Conservation (phyloP, 2,888 invertebrate species). For the Platerodrilus igneus region DNA sequence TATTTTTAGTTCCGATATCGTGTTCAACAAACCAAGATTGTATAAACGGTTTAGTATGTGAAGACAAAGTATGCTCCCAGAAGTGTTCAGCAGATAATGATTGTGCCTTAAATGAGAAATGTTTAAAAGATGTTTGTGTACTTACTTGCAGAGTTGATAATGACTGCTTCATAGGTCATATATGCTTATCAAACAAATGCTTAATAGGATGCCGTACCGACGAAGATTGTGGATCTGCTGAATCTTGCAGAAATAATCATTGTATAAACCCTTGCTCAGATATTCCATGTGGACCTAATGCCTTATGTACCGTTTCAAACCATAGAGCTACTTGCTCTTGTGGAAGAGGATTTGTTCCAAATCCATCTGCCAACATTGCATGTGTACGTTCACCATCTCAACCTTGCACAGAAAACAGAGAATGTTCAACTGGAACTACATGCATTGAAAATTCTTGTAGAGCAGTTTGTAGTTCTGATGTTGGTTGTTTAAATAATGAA, state of each 20-base stretch:
- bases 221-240: conserved; percentile 81
- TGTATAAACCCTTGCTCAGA: conserved; percentile 74
- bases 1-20: conserved; percentile 65
- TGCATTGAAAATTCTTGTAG: conserved; percentile 73
- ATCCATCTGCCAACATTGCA: conserved; percentile 82
- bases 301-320: conserved; percentile 72
- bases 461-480: conserved; percentile 70
- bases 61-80: conserved; percentile 78
- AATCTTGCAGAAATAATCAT: conserved; percentile 75
- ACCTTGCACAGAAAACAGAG: conserved; percentile 71
- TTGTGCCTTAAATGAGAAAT: conserved; percentile 88
- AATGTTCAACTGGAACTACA: conserved; percentile 66
- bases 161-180: conserved; percentile 88
- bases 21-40: conserved; percentile 71
- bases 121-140: conserved; percentile 76
- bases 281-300: conserved; percentile 81
- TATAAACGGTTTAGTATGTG: conserved; percentile 65
- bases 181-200: conserved; percentile 81
- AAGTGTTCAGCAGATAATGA: conserved; percentile 70
- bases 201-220: conserved; percentile 80
- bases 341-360: conserved; percentile 72
- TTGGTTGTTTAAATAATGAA: conserved; percentile 78
- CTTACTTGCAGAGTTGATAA: conserved; percentile 87
- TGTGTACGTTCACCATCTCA: conserved; percentile 76
- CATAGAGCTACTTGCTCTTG: conserved; percentile 81